These are phyloP conservation scores for Fopius arisanus DNA, from an alignment of 1,140 invertebrate genomes.

Conservation along the genomic window DNA sequence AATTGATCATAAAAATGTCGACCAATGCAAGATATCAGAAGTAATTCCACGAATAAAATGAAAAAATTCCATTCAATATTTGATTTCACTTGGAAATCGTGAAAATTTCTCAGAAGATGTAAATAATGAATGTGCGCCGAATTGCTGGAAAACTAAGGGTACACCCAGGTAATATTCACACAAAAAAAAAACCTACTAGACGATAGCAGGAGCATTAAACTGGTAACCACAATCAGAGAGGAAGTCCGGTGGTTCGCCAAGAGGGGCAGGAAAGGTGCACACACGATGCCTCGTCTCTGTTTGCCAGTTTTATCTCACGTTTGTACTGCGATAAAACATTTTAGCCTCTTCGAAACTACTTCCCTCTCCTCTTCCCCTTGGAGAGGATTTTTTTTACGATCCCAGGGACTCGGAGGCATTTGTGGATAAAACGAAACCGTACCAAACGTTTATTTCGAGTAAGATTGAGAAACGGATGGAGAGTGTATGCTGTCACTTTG, in stretches of 20 bases:
- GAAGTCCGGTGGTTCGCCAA: slow-evolving; percentile 52
- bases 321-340: slow-evolving; percentile 60
- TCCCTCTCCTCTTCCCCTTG: not conserved
- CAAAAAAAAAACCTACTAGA: not conserved
- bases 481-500: not conserved
- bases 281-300: slow-evolving; percentile 50
- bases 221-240: slow-evolving; percentile 52
- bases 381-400: not conserved
- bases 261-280: slow-evolving; percentile 45
- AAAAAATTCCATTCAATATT: too few species aligned
- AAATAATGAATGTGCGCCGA: too few species aligned
- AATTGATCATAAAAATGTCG: too few species aligned
- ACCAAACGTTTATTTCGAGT: not conserved
- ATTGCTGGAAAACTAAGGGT: not conserved
- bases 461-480: not conserved
- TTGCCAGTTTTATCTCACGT: slow-evolving; percentile 62
- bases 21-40: too few species aligned
- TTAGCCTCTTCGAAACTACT: slow-evolving; percentile 12
- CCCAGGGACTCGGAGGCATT: not conserved
- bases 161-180: slow-evolving; percentile 14
- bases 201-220: slow-evolving; percentile 39
- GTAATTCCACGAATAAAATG: too few species aligned
- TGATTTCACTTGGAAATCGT: too few species aligned
- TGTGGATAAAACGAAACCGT: not conserved
- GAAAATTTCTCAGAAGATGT: too few species aligned